Conservation (phyloP, 1,140 invertebrate species). For the Semibalanus balanoides region DNA sequence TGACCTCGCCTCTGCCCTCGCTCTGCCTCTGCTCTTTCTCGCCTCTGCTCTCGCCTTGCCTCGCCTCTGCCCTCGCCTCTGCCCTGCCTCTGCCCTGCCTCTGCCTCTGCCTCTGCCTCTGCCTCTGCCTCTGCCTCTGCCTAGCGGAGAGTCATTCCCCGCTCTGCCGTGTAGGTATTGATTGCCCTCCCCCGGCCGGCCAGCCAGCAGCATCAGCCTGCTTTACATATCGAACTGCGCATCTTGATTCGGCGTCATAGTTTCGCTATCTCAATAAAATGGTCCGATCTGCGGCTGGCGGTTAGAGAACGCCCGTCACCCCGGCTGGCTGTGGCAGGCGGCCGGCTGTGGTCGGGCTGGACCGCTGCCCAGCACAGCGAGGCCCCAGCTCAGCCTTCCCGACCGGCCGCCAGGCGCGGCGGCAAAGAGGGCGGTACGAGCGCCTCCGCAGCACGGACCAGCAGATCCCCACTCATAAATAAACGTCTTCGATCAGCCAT, state of each 20-base stretch:
- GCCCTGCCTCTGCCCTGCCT: neutral
- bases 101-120: neutral
- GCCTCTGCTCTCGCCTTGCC: too few relatives aligned
- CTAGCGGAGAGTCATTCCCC: neutral
- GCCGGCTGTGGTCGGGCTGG: too few relatives aligned
- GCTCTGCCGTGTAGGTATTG: neutral
- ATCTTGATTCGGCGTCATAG: neutral
- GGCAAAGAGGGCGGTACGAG: neutral
- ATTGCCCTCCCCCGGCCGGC: neutral
- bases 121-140: too few relatives aligned
- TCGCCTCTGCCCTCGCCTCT: neutral
- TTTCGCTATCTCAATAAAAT: constrained; percentile 2
- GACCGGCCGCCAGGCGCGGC: too few relatives aligned
- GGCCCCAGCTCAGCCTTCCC: too few relatives aligned
- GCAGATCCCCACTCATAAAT: neutral
- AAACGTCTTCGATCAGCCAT: neutral
- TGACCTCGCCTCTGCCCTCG: too few relatives aligned
- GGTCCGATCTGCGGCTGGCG: neutral
- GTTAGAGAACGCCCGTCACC: too few relatives aligned
- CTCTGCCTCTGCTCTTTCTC: too few relatives aligned
- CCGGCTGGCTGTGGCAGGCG: too few relatives aligned
- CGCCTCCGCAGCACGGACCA: too few relatives aligned
- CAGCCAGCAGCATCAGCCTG: neutral
- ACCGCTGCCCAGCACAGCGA: too few relatives aligned
- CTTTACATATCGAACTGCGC: neutral